Evolutionary conservation across 2,797 vertebrate species (phyloP).

Genomic region (Enteromius paludinosus): DNA sequence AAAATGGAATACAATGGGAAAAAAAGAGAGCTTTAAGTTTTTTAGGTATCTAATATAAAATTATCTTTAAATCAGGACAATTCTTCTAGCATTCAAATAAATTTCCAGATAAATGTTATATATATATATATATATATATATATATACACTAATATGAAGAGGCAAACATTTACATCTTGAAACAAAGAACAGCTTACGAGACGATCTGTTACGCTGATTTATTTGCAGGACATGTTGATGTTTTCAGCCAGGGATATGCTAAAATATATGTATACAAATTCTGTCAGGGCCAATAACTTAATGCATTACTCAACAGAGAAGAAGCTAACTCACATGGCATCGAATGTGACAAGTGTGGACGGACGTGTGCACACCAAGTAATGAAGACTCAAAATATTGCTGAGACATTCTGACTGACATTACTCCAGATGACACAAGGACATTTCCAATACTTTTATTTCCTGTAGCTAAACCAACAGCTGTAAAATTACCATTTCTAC

Average conservation of each 20-base stretch:
- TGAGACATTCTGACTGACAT: slow-evolving; percentile 27
- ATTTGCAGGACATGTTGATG: slow-evolving; percentile 39
- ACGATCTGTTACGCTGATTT: slow-evolving; percentile 31
- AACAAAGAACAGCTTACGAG: neutral
- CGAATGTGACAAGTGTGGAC: slow-evolving; percentile 52
- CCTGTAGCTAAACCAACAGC: neutral
- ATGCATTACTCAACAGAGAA: slow-evolving; percentile 60
- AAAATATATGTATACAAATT: slow-evolving; percentile 46
- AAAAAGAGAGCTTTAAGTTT: neutral
- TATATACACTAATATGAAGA: neutral
- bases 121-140: too few relatives aligned
- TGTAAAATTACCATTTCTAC: neutral
- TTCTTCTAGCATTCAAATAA: neutral
- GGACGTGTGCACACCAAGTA: slow-evolving; percentile 46
- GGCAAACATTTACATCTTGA: neutral
- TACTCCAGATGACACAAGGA: slow-evolving; percentile 30
- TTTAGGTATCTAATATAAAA: neutral
- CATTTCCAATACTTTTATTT: neutral
- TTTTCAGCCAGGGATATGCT: slow-evolving; percentile 47
- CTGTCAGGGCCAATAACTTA: slow-evolving; percentile 57
- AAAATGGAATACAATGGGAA: neutral
- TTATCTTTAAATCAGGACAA: too few relatives aligned
- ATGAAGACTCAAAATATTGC: slow-evolving; percentile 29
- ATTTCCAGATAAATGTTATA: neutral
- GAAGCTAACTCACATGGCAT: slow-evolving; percentile 40